Percentiles rank a stretch among this genome's conserved stretches.
Conservation (phyloP, 2,888 invertebrate genomes). For the Caenorhabditis plicata region DNA sequence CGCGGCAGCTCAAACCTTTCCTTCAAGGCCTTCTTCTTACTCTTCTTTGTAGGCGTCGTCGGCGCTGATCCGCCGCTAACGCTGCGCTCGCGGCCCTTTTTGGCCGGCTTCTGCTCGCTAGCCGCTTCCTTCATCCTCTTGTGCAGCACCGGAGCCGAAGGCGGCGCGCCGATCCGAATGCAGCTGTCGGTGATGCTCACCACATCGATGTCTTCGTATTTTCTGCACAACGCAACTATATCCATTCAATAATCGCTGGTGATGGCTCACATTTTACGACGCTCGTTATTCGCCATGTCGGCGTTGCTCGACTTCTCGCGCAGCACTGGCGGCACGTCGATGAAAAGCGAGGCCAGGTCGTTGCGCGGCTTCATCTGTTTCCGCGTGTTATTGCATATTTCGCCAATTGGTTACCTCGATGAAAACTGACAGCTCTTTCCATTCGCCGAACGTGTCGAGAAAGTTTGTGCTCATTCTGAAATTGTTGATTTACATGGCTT, state of each 20-base stretch:
- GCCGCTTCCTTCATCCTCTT: conserved; percentile 15
- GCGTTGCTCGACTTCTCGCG: conserved; percentile 17
- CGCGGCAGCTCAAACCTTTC: conserved; percentile 1
- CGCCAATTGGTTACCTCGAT: conserved; percentile 9
- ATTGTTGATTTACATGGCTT: too few relatives aligned
- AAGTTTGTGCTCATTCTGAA: conserved; percentile 24
- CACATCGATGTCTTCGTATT: conserved; percentile 25
- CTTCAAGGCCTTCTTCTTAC: conserved; percentile 9
- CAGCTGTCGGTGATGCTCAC: conserved; percentile 20
- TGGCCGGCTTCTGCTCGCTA: conserved; percentile 1
- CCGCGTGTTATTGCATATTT: not conserved
- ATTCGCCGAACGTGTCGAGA: conserved; percentile 22
- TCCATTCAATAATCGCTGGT: not conserved
- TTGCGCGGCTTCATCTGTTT: conserved; percentile 48
- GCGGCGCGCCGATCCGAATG: conserved; percentile 29
- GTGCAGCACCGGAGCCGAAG: conserved; percentile 12
- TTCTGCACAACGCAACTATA: conserved; percentile 3
- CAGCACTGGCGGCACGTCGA: conserved; percentile 46
- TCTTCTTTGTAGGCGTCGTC: conserved; percentile 18
- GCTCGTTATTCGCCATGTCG: conserved; percentile 8
- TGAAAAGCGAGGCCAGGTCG: conserved; percentile 48
- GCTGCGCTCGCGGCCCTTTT: conserved; percentile 2
- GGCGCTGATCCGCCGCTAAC: not conserved
- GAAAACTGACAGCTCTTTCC: conserved; percentile 21
- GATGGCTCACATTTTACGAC: conserved; percentile 5